A percentile compares a stretch with the other conserved stretches of the same genome.
These are phyloP conservation scores for Syritta pipiens DNA, from an alignment of 2,888 invertebrate genomes.

Conservation along the genomic window DNA sequence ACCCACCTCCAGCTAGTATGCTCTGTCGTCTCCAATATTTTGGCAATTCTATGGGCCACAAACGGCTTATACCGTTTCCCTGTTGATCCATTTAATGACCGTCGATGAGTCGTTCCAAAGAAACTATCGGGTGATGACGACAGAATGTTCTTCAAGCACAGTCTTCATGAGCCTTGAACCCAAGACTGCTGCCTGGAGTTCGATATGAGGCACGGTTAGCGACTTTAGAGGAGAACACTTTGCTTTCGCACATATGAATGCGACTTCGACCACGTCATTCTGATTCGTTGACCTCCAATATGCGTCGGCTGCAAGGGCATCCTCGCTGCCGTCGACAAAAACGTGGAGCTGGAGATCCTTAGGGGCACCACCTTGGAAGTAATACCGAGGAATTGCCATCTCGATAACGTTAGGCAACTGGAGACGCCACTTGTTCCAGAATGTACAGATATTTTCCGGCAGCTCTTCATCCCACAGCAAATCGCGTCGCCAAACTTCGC, in stretches of 20 bases:
- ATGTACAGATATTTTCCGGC: background rate
- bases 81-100: background rate
- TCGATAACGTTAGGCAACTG: background rate
- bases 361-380: no score
- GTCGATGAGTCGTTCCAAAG: constrained; percentile 2
- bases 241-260: no score
- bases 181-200: no score
- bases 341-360: background rate
- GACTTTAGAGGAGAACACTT: no score
- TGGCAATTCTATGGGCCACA: background rate
- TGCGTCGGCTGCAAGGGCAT: constrained; percentile 15
- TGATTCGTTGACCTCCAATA: constrained; percentile 4
- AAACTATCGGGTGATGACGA: background rate
- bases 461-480: background rate
- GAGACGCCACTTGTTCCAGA: background rate
- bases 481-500: background rate
- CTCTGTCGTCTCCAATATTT: no score
- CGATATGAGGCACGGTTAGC: no score
- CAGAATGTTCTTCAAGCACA: background rate
- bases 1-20: no score
- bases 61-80: background rate
- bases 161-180: no score
- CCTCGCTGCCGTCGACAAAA: background rate
- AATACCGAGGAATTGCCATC: background rate
- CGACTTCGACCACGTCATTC: background rate